Percentiles rank a stretch among this genome's conserved stretches.
Conservation (phyloP, 2,888 invertebrate genomes). For the Dorcus parallelipipedus region DNA sequence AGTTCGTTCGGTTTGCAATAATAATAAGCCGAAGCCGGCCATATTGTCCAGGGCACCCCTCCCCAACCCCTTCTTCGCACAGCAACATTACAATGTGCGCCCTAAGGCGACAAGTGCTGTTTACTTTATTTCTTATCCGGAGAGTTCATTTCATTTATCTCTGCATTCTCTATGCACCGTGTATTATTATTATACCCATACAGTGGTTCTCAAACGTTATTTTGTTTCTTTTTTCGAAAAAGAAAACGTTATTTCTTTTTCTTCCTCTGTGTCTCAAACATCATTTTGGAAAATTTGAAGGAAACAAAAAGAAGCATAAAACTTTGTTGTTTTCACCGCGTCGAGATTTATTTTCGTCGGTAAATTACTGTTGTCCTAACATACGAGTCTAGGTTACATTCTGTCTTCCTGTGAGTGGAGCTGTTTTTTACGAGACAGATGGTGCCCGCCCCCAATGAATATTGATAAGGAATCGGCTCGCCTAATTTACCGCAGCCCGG, state of each 20-base stretch:
- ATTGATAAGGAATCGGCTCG: slow-evolving; percentile 45
- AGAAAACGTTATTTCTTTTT: too few species aligned
- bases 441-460: slow-evolving; percentile 47
- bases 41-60: slow-evolving; percentile 32
- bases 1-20: slow-evolving; percentile 26
- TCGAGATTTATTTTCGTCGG: not conserved
- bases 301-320: too few species aligned
- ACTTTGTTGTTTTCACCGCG: too few species aligned
- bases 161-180: slow-evolving; percentile 28
- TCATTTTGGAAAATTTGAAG: too few species aligned
- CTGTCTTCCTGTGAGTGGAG: slow-evolving; percentile 13
- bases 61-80: slow-evolving; percentile 25
- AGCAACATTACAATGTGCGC: slow-evolving; percentile 41
- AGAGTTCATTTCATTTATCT: slow-evolving; percentile 43
- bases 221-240: not conserved
- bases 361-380: slow-evolving; percentile 13
- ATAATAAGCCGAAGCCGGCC: slow-evolving; percentile 32
- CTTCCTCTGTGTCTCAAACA: too few species aligned
- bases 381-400: slow-evolving; percentile 12
- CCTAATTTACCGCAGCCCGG: slow-evolving; percentile 37
- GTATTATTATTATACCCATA: slow-evolving; percentile 1
- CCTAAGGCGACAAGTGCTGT: slow-evolving; percentile 46
- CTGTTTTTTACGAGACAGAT: slow-evolving; percentile 44
- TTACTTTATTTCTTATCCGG: slow-evolving; percentile 47
- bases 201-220: slow-evolving; percentile 4